Base-by-base conservation (phyloP, 2,888 invertebrate genomes). In the Heteromurus nitidus region DNA sequence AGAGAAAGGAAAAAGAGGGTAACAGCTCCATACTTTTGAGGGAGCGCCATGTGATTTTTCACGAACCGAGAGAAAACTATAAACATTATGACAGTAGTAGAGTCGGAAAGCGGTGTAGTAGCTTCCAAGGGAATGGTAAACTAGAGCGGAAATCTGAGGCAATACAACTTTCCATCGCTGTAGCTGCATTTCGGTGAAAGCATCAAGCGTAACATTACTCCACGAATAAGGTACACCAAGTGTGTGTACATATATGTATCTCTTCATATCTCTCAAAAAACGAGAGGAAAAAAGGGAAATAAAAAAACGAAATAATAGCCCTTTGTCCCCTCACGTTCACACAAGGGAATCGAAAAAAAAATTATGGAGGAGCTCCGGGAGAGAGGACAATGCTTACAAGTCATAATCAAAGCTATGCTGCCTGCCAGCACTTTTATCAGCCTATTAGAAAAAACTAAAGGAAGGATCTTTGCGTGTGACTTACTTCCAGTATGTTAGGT, bases 61-160 rank as follows among this genome's bases (percentile, higher is more conserved):
- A 67, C 20, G 55, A 65, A 58, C 44, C 31, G 55, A 62, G 47
- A 50, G 58, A 67, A 67, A 58, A 67, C 67, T 75, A 67, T 67
- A 75, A 75, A 75, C 64, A 58, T 75, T 75, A 75, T 75, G 75
- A 75, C 67, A 75, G 67, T 50, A 7, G n/a, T n/a, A n/a, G n/a
- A 50, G 50, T 65, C 62, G 74, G 74, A 55, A 75, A 55, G 75
- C 44, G 30, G 74, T 55, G n/a, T n/a, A n/a, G 36, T 72, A 58
- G 65, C 26, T 67, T 62, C 42, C 75, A 67, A 42, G 75, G 67
- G 75, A 75, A 75, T 67, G 67, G 75, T 75, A 75, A 75, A 75
- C 55, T 75, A 50, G 75, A 75, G 67, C 75, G 75, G 75, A 75
- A 75, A 75, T 75, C 75, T 75, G 75, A 53, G 58, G 67, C 65